Base-by-base conservation (phyloP, 2,797 vertebrate species). In the Poecilia gillii region DNA sequence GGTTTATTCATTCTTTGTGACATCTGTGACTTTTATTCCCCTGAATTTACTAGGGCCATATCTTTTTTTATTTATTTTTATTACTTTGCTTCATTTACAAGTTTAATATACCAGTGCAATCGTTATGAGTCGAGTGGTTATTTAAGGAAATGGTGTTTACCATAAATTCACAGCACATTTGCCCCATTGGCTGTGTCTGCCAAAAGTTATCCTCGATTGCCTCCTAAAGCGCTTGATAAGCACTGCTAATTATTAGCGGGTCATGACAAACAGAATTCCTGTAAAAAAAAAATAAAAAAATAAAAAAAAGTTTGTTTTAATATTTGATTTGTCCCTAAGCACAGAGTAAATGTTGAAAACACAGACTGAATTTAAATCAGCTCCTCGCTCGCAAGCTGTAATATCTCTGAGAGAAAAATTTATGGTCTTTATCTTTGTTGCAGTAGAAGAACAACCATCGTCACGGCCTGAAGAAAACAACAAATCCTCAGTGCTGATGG, bases 1-100 rank as follows among this genome's bases (percentile, higher is more conserved):
- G 23, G 76, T 74, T 79, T 83, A 84, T 90, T 91, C 83, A 87
- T 90, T 82, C 80, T 89, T 80, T 89, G 79, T 92, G 80, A 74
- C 73, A 81, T 79, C 80, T 79, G 81, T 85, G 53, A 82, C 85
- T 90, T 87, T 81, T 74, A 86, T 85, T 59, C 70, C 71, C 77
- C 46, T 75, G 73, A 87, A 90, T 86, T 80, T 76, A 39, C 28
- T n/a, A 73, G 81, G 88, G 87, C 92, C 80, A 84, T 85, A 74
- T 82, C 72, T 11, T 81, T 83, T 83, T 82, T 33, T 33, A 33
- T 84, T 86, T 79, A 71, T 39, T 39, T 1, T 41, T 33, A 33
- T 41, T 41, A 88, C 75, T 85, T 84, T 59, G 80, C 76, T 85
- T 72, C 49, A 71, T 86, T 82, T 73, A 81, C 43, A 46, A 78